These are phyloP conservation scores for Globia sparganii DNA, from an alignment of 2,888 invertebrate genomes.

Conservation along the genomic window DNA sequence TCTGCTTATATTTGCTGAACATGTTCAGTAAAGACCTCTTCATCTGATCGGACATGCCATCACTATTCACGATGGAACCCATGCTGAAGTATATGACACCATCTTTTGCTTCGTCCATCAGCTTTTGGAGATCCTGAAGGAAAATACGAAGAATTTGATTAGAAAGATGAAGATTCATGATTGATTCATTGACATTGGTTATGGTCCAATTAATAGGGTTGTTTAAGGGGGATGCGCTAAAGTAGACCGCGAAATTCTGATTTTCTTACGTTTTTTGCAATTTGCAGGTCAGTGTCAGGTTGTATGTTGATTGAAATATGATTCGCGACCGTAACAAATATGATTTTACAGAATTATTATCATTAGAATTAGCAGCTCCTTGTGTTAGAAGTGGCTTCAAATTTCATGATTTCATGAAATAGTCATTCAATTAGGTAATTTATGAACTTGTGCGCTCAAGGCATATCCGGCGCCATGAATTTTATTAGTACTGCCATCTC, in stretches of 20 bases:
- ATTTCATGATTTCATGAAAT: too few relatives aligned
- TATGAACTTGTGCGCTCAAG: too few relatives aligned
- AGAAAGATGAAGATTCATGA: too few relatives aligned
- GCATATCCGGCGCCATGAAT: too few relatives aligned
- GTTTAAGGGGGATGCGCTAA: background rate
- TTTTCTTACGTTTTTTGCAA: too few relatives aligned
- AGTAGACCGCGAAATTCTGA: too few relatives aligned
- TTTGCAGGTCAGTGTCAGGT: too few relatives aligned
- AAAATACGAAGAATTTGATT: background rate
- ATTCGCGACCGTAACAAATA: too few relatives aligned
- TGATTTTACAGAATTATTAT: too few relatives aligned
- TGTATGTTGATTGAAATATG: background rate
- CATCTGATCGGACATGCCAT: constrained; percentile 75
- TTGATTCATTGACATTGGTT: background rate
- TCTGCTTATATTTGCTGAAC: constrained; percentile 78
- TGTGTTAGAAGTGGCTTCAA: too few relatives aligned
- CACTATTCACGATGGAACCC: constrained; percentile 75
- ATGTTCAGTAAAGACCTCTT: constrained; percentile 73
- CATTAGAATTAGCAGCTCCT: too few relatives aligned
- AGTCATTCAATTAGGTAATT: too few relatives aligned
- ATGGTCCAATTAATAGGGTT: background rate
- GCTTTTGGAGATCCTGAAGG: constrained; percentile 78
- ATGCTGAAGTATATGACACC: constrained; percentile 81
- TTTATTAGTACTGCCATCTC: background rate
- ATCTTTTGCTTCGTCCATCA: constrained; percentile 75